Percentiles rank a stretch among this genome's conserved stretches.
These are phyloP conservation scores for Gorsachius magnificus DNA, from an alignment of 2,797 vertebrate species.

Conservation along the genomic window DNA sequence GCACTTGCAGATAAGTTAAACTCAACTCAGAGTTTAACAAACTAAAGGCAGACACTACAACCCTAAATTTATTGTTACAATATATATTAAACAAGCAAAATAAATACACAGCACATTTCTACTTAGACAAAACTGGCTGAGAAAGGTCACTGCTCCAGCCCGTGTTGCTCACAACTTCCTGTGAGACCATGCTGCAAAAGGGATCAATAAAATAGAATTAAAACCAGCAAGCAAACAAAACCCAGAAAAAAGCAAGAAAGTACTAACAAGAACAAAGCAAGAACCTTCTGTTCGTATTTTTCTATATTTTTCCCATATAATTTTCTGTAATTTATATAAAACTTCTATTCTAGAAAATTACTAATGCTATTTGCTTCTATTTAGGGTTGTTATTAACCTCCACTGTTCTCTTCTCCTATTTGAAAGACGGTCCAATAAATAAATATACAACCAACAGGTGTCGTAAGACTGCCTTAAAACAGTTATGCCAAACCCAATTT, in stretches of 20 bases:
- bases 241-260: not conserved
- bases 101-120: not conserved
- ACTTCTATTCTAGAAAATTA: not conserved
- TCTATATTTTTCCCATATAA: not conserved
- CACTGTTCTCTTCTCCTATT: fast-evolving
- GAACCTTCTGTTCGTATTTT: not conserved
- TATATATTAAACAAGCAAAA: not conserved
- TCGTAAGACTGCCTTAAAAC: not conserved
- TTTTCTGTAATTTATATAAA: not conserved
- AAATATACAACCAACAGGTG: not conserved
- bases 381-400: not conserved
- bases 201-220: not conserved
- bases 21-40: not conserved
- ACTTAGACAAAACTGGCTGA: not conserved
- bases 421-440: not conserved
- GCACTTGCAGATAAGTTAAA: not conserved
- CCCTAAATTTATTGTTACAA: not conserved
- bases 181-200: not conserved
- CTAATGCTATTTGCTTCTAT: not conserved
- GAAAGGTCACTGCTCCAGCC: not conserved
- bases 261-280: not conserved
- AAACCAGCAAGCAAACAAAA: not conserved
- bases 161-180: not conserved
- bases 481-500: not conserved
- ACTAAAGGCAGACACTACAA: not conserved